These are phyloP conservation scores for Capitulum mitella DNA, from an alignment of 2,888 invertebrate species.

Conservation along the genomic window DNA sequence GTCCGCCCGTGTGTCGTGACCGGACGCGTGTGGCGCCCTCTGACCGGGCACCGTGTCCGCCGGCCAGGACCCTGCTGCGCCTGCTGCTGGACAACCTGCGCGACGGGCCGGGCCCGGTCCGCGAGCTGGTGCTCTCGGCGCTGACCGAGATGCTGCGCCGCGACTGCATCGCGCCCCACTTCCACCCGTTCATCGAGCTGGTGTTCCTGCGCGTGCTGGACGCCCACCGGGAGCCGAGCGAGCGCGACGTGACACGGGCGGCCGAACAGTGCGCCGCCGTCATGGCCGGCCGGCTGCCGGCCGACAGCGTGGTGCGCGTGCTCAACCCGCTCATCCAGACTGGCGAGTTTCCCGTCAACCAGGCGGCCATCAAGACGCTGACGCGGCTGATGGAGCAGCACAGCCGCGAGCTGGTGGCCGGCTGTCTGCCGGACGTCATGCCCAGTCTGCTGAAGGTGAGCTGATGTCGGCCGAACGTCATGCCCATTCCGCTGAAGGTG, in stretches of 20 bases:
- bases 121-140: conserved; percentile 63
- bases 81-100: conserved; percentile 68
- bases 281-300: conserved; percentile 70
- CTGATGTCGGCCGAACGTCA: conserved; percentile 63
- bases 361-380: conserved; percentile 87
- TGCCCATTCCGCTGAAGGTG: conserved; percentile 82
- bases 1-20: too few relatives aligned
- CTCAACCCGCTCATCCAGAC: conserved; percentile 80
- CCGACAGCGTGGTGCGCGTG: conserved; percentile 61
- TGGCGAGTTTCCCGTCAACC: conserved; percentile 74
- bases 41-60: neutral
- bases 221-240: conserved; percentile 58
- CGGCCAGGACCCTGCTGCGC: neutral
- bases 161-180: conserved; percentile 54
- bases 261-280: conserved; percentile 59
- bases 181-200: conserved; percentile 83
- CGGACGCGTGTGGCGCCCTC: too few relatives aligned
- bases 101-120: conserved; percentile 49
- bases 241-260: conserved; percentile 60
- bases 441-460: conserved; percentile 77
- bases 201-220: conserved; percentile 80
- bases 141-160: conserved; percentile 77
- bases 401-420: conserved; percentile 51
- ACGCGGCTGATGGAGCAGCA: conserved; percentile 69
- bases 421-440: conserved; percentile 63